These are phyloP conservation scores for Aptenodytes patagonicus DNA, from an alignment of 2,113 vertebrate species.

Conservation along the genomic window DNA sequence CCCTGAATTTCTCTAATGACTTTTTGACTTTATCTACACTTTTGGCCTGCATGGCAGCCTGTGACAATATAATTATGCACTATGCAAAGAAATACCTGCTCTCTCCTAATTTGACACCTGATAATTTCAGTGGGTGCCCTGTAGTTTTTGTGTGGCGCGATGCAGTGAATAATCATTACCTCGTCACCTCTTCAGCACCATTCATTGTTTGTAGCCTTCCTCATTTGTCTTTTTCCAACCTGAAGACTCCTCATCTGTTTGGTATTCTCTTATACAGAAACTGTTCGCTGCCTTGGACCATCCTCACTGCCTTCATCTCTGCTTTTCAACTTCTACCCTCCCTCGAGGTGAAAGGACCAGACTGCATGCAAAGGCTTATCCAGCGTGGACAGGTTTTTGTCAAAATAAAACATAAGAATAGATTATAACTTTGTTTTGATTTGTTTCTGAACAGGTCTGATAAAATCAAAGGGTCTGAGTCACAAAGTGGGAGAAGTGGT, in stretches of 20 bases:
- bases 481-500: neutral
- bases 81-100: constrained; percentile 3
- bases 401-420: neutral
- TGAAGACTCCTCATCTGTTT: neutral
- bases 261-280: neutral
- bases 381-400: neutral
- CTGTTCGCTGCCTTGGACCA: neutral
- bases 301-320: neutral
- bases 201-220: constrained; percentile 21
- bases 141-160: constrained; percentile 3
- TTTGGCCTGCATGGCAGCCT: constrained; percentile 2
- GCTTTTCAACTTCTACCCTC: neutral
- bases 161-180: constrained; percentile 42
- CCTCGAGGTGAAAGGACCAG: neutral
- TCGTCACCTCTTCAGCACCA: neutral
- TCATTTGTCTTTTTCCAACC: neutral
- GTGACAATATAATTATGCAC: constrained; percentile 57
- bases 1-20: neutral
- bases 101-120: constrained; percentile 15
- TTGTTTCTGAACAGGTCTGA: neutral
- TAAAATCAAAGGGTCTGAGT: neutral
- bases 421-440: neutral
- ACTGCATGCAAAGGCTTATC: neutral
- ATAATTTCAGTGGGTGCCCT: constrained; percentile 49
- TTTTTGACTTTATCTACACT: constrained; percentile 13